phyloP scores from a whole-genome alignment of 2,888 invertebrate genomes.

The Sarcophaga caerulescens region DNA sequence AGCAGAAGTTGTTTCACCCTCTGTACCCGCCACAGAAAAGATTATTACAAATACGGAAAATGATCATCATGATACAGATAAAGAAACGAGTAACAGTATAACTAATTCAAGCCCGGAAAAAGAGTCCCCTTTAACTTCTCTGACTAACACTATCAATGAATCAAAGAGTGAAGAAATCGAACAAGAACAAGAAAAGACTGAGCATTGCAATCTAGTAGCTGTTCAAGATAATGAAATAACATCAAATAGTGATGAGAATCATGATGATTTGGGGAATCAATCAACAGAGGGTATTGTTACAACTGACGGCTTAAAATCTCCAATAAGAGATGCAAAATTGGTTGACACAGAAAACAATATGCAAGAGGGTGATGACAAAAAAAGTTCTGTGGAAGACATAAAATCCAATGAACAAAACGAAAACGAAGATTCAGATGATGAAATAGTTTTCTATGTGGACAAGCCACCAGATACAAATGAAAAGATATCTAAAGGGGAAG shows the following conservation, averaged over 20 bases:
- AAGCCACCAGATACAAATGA: constrained; percentile 63
- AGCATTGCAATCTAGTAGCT: constrained; percentile 29
- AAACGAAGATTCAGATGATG: constrained; percentile 72
- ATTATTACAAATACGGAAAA: too few relatives aligned
- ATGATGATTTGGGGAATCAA: neutral
- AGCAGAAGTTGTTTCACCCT: neutral
- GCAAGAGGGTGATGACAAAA: neutral
- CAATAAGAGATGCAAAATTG: neutral
- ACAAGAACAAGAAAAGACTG: constrained; percentile 30
- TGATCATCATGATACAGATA: too few relatives aligned
- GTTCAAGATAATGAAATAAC: constrained; percentile 42
- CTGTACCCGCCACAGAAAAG: too few relatives aligned
- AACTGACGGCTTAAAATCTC: neutral
- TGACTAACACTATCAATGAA: too few relatives aligned
- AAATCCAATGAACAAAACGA: constrained; percentile 11
- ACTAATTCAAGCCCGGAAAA: too few relatives aligned
- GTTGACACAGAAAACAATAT: neutral
- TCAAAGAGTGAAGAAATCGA: neutral
- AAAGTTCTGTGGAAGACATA: neutral
- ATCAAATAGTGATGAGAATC: constrained; percentile 15
- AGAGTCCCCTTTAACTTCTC: too few relatives aligned
- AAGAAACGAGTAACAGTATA: too few relatives aligned
- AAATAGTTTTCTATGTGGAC: constrained; percentile 75
- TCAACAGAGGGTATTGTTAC: neutral
- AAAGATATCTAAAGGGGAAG: constrained; percentile 14